Evolutionary conservation across 2,797 vertebrate species (phyloP).

Genomic region (Gouania willdenowi): DNA sequence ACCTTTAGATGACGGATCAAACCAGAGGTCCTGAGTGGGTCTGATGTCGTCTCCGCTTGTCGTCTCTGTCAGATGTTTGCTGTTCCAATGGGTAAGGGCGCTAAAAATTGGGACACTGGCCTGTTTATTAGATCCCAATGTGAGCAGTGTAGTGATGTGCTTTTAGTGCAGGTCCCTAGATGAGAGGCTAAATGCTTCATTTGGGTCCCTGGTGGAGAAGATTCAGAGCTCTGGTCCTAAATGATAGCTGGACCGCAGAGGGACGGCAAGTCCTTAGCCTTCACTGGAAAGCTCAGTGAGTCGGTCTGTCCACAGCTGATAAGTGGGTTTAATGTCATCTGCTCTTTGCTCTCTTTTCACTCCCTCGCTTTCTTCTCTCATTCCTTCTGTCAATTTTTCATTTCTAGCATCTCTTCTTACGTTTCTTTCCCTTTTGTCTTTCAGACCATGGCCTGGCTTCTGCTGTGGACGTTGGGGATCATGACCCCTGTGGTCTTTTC

Average conservation of each 20-base stretch:
- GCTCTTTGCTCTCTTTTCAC: constrained; percentile 24
- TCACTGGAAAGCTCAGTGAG: constrained; percentile 47
- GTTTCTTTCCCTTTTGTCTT: neutral
- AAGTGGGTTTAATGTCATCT: constrained; percentile 70
- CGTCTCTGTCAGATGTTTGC: constrained; percentile 8
- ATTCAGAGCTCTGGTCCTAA: constrained; percentile 58
- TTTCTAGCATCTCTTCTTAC: neutral
- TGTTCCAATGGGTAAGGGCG: constrained; percentile 50
- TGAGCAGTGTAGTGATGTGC: constrained; percentile 35
- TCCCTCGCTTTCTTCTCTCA: constrained; percentile 18
- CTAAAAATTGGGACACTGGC: constrained; percentile 64
- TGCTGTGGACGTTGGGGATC: constrained; percentile 48
- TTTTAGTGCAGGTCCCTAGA: constrained; percentile 50
- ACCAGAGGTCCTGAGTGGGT: constrained; percentile 36
- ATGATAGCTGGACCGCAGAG: constrained; percentile 59
- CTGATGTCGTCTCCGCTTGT: neutral
- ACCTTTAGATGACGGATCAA: constrained; percentile 37
- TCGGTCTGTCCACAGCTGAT: constrained; percentile 65
- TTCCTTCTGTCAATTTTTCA: constrained; percentile 12
- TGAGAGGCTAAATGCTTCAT: constrained; percentile 61
- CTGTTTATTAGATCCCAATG: constrained; percentile 63
- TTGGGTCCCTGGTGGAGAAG: constrained; percentile 57
- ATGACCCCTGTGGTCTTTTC: constrained; percentile 18
- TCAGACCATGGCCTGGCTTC: constrained; percentile 58
- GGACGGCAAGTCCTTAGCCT: constrained; percentile 56